Conservation (phyloP, 2,888 invertebrate genomes). For the Nomada ferruginata region DNA sequence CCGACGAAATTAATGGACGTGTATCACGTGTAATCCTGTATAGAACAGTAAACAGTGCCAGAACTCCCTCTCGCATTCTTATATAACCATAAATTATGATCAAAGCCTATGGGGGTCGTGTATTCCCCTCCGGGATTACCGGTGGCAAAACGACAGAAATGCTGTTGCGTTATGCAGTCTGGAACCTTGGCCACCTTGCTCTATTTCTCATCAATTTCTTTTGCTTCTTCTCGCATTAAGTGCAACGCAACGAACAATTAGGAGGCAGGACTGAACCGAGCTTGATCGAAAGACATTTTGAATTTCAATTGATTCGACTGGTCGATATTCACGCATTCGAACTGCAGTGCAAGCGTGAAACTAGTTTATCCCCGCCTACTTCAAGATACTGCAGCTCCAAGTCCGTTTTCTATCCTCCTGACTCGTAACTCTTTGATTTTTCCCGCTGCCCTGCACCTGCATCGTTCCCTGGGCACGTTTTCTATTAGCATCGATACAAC, state of each 20-base stretch:
- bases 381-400: not conserved
- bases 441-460: not conserved
- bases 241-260: conserved; percentile 4
- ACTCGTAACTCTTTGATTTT: conserved; percentile 24
- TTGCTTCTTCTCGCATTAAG: not conserved
- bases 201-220: conserved; percentile 52
- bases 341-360: not conserved
- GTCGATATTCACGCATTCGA: conserved; percentile 1
- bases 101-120: conserved; percentile 75
- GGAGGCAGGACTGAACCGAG: not conserved
- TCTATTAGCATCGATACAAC: conserved; percentile 15
- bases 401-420: not conserved
- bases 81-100: conserved; percentile 82
- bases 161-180: conserved; percentile 44
- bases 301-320: conserved; percentile 21
- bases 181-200: conserved; percentile 52
- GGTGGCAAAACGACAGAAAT: conserved; percentile 54
- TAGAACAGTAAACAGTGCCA: conserved; percentile 78
- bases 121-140: conserved; percentile 73
- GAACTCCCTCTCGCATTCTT: conserved; percentile 81
- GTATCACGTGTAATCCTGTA: conserved; percentile 75
- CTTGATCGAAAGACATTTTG: conserved; percentile 26
- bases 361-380: conserved; percentile 5
- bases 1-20: conserved; percentile 76
- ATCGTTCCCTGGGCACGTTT: not conserved